These are phyloP conservation scores for Asobara japonica DNA, from an alignment of 1,140 invertebrate species.

Conservation along the genomic window DNA sequence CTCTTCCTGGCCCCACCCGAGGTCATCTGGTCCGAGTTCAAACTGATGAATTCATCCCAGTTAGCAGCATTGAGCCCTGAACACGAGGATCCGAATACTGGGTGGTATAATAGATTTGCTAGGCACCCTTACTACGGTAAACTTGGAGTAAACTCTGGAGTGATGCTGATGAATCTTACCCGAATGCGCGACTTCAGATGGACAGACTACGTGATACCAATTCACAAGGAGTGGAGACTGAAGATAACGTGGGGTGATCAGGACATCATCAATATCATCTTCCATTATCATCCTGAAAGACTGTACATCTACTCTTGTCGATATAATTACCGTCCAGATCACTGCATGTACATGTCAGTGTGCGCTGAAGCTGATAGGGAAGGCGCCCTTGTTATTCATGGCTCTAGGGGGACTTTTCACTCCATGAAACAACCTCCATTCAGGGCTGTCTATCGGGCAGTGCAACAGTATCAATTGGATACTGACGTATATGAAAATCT, in stretches of 20 bases:
- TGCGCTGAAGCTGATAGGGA: conserved; percentile 79
- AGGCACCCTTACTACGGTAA: conserved; percentile 93
- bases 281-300: conserved; percentile 89
- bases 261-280: conserved; percentile 96
- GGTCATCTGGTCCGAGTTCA: conserved; percentile 85
- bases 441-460: conserved; percentile 76
- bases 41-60: conserved; percentile 85
- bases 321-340: conserved; percentile 93
- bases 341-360: conserved; percentile 93
- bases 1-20: conserved; percentile 86
- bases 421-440: conserved; percentile 88
- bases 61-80: conserved; percentile 89
- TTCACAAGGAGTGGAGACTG: conserved; percentile 85
- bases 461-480: conserved; percentile 72
- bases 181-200: conserved; percentile 87
- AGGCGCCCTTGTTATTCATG: conserved; percentile 87
- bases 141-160: conserved; percentile 93
- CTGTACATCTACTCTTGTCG: conserved; percentile 85
- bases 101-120: conserved; percentile 97
- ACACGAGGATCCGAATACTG: conserved; percentile 89
- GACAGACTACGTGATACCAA: conserved; percentile 83
- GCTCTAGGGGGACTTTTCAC: conserved; percentile 87
- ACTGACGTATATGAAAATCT: conserved; percentile 64
- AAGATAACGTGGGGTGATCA: conserved; percentile 98
- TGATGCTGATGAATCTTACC: conserved; percentile 97